phyloP scores from a whole-genome alignment of 1,140 invertebrate species.

The Leptinotarsa lineolata region DNA sequence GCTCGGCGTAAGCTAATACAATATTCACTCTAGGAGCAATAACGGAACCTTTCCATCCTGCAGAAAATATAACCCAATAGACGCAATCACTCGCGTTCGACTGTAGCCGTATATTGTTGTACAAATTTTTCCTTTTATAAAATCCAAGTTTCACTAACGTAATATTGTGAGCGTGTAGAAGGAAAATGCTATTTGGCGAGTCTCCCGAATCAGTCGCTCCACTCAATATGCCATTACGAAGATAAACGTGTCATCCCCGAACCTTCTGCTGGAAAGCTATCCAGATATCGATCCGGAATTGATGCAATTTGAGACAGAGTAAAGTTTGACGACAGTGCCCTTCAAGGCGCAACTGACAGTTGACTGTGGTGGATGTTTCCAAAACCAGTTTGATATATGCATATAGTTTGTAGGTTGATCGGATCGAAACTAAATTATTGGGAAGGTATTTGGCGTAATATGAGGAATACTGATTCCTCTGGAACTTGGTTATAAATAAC shows the following conservation, averaged over 20 bases:
- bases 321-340: constrained; percentile 20
- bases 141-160: constrained; percentile 25
- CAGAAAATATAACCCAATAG: too few relatives aligned
- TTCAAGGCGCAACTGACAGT: not conserved
- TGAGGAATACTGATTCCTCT: too few relatives aligned
- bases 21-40: too few relatives aligned
- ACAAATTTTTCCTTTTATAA: constrained; percentile 5
- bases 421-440: too few relatives aligned
- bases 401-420: not conserved
- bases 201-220: constrained; percentile 18
- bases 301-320: constrained; percentile 31
- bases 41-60: too few relatives aligned
- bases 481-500: too few relatives aligned
- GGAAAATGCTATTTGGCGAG: constrained; percentile 30
- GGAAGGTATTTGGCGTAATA: too few relatives aligned
- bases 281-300: constrained; percentile 29
- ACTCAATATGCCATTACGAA: constrained; percentile 13
- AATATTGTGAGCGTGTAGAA: constrained; percentile 27
- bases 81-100: not conserved
- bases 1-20: too few relatives aligned
- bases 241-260: constrained; percentile 17
- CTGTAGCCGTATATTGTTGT: not conserved
- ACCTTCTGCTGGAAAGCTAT: constrained; percentile 17
- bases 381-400: not conserved
- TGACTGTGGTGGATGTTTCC: not conserved